Percentiles rank a stretch among this genome's conserved stretches.
Evolutionary conservation across 1,140 invertebrate genomes (phyloP).

Genomic region (Asbolus verrucosus): DNA sequence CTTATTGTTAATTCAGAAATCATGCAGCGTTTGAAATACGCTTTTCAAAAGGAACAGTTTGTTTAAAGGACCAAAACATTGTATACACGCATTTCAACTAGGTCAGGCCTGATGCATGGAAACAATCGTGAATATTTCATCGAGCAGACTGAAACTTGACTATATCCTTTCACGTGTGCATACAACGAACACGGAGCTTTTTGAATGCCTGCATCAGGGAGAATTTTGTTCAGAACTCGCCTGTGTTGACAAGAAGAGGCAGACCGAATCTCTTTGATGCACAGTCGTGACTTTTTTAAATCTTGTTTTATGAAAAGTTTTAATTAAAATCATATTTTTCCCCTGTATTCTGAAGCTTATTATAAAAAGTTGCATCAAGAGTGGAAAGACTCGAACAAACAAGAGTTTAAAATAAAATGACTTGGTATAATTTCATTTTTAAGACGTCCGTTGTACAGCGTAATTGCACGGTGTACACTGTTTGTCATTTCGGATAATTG

Average conservation of each 20-base stretch:
- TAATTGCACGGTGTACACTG: slow-evolving; percentile 15
- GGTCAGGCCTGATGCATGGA: slow-evolving; percentile 1
- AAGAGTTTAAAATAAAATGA: slow-evolving; percentile 21
- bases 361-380: background rate
- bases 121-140: slow-evolving; percentile 28
- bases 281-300: background rate
- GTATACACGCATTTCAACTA: slow-evolving; percentile 20
- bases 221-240: slow-evolving; percentile 3
- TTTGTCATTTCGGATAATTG: slow-evolving; percentile 34
- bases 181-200: slow-evolving; percentile 4
- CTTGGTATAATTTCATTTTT: slow-evolving; percentile 6
- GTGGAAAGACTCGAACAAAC: slow-evolving; percentile 4
- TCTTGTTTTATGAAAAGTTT: slow-evolving; percentile 25
- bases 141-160: slow-evolving; percentile 4
- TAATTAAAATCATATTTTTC: slow-evolving; percentile 29
- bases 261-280: slow-evolving; percentile 13
- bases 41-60: slow-evolving; percentile 2
- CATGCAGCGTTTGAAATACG: slow-evolving; percentile 18
- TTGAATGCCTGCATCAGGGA: slow-evolving; percentile 4
- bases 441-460: background rate
- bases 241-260: slow-evolving; percentile 11
- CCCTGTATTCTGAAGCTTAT: background rate
- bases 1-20: slow-evolving; percentile 27
- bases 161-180: slow-evolving; percentile 12
- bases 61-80: slow-evolving; percentile 16